Conservation (phyloP, 2,113 vertebrate species). For the Taurulus bubalis region DNA sequence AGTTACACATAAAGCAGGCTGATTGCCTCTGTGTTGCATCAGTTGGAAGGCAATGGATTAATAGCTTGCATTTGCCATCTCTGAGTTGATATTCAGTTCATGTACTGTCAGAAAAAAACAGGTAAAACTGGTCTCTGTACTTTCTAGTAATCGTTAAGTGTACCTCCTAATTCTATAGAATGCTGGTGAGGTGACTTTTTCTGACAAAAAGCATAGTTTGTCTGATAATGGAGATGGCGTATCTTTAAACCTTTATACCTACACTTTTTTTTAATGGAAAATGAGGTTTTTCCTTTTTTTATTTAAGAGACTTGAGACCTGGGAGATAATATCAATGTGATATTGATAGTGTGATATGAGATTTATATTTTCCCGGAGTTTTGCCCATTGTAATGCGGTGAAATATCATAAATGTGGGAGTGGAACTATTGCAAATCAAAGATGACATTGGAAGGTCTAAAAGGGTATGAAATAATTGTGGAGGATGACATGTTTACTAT, state of each 20-base stretch:
- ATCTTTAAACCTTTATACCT: neutral
- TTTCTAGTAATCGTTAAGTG: slow-evolving; percentile 22
- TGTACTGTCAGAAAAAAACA: slow-evolving; percentile 6
- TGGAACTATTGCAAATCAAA: slow-evolving; percentile 34
- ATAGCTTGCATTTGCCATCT: slow-evolving; percentile 34
- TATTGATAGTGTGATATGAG: slow-evolving; percentile 26
- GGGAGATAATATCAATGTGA: slow-evolving; percentile 13
- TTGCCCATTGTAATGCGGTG: slow-evolving; percentile 7
- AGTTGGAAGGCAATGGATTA: slow-evolving; percentile 48
- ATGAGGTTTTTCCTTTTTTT: neutral
- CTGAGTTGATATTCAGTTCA: slow-evolving; percentile 31
- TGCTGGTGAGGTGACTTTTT: neutral
- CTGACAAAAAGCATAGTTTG: neutral
- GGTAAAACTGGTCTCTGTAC: slow-evolving; percentile 14
- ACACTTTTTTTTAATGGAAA: neutral
- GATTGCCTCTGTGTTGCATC: slow-evolving; percentile 68
- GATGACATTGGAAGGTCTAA: neutral
- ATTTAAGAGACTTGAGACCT: neutral
- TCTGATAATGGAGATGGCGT: neutral
- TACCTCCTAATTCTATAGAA: neutral
- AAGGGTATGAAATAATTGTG: slow-evolving; percentile 7
- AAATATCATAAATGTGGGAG: neutral
- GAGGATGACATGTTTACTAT: slow-evolving; percentile 21
- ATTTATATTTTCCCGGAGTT: slow-evolving; percentile 14
- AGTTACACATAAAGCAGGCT: slow-evolving; percentile 42